Evolutionary conservation across 2,888 invertebrate genomes (phyloP).

Genomic region (Creontiades dilutus): DNA sequence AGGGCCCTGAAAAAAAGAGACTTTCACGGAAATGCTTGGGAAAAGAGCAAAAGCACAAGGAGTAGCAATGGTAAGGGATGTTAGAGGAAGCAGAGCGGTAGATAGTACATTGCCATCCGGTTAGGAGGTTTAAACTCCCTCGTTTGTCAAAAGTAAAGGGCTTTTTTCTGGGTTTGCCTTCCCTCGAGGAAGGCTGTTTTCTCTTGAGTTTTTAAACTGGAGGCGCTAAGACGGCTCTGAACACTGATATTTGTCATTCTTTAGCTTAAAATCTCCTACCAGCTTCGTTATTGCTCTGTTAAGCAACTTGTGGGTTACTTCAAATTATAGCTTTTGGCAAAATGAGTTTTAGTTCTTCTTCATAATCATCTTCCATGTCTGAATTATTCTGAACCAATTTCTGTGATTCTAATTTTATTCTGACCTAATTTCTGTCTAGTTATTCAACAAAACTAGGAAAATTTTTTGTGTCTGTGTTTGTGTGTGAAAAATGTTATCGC

Average conservation of each 20-base stretch:
- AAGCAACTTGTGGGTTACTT: background rate
- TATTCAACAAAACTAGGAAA: too few relatives aligned
- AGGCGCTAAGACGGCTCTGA: background rate
- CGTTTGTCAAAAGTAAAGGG: constrained; percentile 61
- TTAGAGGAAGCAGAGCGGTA: constrained; percentile 48
- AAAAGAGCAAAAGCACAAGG: constrained; percentile 15
- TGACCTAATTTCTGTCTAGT: too few relatives aligned
- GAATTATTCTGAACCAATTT: too few relatives aligned
- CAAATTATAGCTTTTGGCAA: too few relatives aligned
- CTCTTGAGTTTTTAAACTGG: background rate
- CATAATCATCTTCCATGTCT: too few relatives aligned
- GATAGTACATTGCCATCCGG: constrained; percentile 58
- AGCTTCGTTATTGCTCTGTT: background rate
- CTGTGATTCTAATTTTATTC: too few relatives aligned
- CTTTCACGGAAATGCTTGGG: constrained; percentile 1
- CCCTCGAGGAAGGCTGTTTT: background rate
- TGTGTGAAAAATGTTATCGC: too few relatives aligned
- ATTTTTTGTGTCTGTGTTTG: too few relatives aligned
- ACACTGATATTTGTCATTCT: constrained; percentile 35
- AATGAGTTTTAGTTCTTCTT: too few relatives aligned
- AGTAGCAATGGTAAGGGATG: constrained; percentile 22
- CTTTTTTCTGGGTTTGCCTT: background rate
- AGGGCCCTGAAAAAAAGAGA: background rate
- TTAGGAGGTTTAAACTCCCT: constrained; percentile 52
- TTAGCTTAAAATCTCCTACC: constrained; percentile 15